phyloP scores from a whole-genome alignment of 2,113 vertebrate genomes.

The Halichoeres trimaculatus region DNA sequence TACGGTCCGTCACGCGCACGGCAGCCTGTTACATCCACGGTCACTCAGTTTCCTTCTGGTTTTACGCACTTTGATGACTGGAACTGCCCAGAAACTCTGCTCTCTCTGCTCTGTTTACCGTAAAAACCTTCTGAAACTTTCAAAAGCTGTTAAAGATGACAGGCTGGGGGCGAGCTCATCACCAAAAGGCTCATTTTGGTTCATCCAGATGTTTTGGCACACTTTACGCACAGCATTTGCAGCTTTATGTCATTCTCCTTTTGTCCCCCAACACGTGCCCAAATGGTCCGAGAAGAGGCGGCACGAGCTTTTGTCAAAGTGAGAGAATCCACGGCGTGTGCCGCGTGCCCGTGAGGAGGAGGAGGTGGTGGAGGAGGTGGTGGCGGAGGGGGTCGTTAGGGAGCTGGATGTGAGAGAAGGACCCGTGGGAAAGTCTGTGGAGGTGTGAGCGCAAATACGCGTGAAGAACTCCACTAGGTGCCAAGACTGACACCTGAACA shows the following conservation, averaged over 20 bases:
- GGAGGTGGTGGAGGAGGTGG: not conserved
- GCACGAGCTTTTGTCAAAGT: conserved; percentile 69
- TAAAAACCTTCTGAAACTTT: no score
- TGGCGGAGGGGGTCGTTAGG: not conserved
- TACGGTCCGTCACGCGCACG: conserved; percentile 14
- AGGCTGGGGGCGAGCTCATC: no score
- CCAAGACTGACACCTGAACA: conserved; percentile 57
- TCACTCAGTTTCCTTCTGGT: not conserved
- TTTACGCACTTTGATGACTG: no score
- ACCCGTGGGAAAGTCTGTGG: conserved; percentile 66
- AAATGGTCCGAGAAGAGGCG: conserved; percentile 61
- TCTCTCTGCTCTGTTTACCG: no score
- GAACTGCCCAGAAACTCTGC: no score
- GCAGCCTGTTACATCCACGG: not conserved
- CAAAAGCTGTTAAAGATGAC: no score
- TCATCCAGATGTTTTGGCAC: no score
- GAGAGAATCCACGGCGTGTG: conserved; percentile 56
- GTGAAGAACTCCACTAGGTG: conserved; percentile 49
- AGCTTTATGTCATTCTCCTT: conserved; percentile 10
- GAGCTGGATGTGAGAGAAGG: not conserved
- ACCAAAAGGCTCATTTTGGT: no score
- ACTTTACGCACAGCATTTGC: no score
- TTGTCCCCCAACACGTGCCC: conserved; percentile 68
- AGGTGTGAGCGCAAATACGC: conserved; percentile 69
- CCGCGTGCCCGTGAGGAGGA: conserved; percentile 24